These are phyloP conservation scores for Chrysoperla carnea DNA, from an alignment of 1,140 invertebrate genomes.

Conservation along the genomic window DNA sequence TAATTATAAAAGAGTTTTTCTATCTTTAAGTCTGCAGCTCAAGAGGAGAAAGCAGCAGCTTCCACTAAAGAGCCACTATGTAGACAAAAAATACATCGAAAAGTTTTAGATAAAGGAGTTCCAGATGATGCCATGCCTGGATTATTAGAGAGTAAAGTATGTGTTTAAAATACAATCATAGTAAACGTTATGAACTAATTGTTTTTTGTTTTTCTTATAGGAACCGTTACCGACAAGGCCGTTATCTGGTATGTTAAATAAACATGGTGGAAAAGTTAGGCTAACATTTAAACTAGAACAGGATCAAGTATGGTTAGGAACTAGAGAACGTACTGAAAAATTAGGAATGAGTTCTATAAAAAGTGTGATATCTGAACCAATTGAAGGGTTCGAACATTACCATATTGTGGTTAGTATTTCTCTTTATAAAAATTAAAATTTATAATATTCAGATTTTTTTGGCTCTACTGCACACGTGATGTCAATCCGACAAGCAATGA, in stretches of 20 bases:
- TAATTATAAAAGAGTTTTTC: neutral
- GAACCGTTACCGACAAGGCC: slow-evolving; percentile 69
- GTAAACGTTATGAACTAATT: too few species aligned
- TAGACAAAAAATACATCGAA: slow-evolving; percentile 72
- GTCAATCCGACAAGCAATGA: too few species aligned
- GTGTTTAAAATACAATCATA: slow-evolving; percentile 4
- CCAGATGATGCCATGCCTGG: slow-evolving; percentile 83
- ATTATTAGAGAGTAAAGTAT: slow-evolving; percentile 60
- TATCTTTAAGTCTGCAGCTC: slow-evolving; percentile 22
- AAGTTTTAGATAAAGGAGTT: slow-evolving; percentile 78
- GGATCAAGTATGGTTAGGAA: slow-evolving; percentile 86
- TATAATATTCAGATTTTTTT: neutral
- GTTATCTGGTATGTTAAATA: slow-evolving; percentile 80
- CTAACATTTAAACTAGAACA: slow-evolving; percentile 84
- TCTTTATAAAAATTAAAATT: neutral
- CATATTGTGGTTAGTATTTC: slow-evolving; percentile 67
- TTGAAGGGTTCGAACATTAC: slow-evolving; percentile 82
- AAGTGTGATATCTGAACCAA: slow-evolving; percentile 64
- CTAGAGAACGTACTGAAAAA: slow-evolving; percentile 87
- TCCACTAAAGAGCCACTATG: slow-evolving; percentile 61
- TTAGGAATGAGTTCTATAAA: slow-evolving; percentile 83
- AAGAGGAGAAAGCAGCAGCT: slow-evolving; percentile 31
- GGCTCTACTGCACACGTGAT: neutral
- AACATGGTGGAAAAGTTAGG: slow-evolving; percentile 80
- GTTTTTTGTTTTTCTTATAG: slow-evolving; percentile 29